A percentile compares a stretch with the other conserved stretches of the same genome.
Conservation (phyloP, 2,113 vertebrate species). For the Xiphophorus maculatus region DNA sequence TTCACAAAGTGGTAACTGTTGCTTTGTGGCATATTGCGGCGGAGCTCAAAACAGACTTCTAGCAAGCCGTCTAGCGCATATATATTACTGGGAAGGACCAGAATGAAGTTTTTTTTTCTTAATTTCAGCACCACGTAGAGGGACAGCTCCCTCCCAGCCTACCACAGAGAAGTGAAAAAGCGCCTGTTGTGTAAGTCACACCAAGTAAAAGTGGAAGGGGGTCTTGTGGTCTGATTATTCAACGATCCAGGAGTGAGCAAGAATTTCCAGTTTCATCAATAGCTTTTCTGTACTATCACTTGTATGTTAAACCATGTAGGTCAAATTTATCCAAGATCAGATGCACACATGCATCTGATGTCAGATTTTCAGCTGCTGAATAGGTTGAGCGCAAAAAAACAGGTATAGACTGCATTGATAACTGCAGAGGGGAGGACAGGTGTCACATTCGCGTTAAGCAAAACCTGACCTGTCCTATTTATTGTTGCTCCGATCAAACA, state of each 20-base stretch:
- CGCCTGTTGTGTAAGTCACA: conserved; percentile 44
- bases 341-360: conserved; percentile 26
- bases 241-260: background rate
- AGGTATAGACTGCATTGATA: conserved; percentile 13
- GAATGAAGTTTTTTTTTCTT: conserved; percentile 42
- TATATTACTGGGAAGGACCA: conserved; percentile 14
- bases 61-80: conserved; percentile 18
- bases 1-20: conserved; percentile 34
- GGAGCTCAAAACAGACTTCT: conserved; percentile 16
- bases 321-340: background rate
- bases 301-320: background rate
- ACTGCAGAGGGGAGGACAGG: conserved; percentile 5
- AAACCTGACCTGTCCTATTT: background rate
- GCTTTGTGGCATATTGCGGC: conserved; percentile 16
- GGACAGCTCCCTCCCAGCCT: conserved; percentile 72
- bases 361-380: conserved; percentile 22
- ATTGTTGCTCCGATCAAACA: background rate
- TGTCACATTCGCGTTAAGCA: background rate
- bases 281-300: conserved; percentile 8
- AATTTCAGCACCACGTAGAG: conserved; percentile 73
- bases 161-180: conserved; percentile 46
- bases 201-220: background rate
- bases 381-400: conserved; percentile 20
- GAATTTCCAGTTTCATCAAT: background rate
- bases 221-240: conserved; percentile 2